These are phyloP conservation scores for Helleia helle DNA, from an alignment of 2,888 invertebrate species.

Conservation along the genomic window DNA sequence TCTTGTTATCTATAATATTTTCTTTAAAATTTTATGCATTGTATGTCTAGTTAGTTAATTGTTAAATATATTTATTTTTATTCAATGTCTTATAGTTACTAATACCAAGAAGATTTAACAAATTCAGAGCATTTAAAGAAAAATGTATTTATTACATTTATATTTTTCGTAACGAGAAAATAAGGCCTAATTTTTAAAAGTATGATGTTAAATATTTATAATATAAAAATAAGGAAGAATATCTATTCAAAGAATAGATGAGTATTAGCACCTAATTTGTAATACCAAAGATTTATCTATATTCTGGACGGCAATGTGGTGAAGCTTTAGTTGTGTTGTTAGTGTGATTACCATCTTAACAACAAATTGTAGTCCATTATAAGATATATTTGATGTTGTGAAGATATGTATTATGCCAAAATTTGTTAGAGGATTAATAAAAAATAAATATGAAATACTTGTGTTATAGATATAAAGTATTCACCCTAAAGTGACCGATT, in stretches of 20 bases:
- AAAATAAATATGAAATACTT: too few species aligned
- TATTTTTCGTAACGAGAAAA: not conserved
- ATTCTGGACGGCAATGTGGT: not conserved
- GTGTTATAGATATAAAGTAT: too few species aligned
- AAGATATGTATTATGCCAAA: not conserved
- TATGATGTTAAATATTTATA: not conserved
- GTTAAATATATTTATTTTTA: not conserved
- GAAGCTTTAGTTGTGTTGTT: not conserved
- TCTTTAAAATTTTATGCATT: too few species aligned
- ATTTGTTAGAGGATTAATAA: too few species aligned
- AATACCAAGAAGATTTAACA: too few species aligned
- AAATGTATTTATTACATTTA: not conserved
- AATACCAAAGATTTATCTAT: slow-evolving; percentile 6
- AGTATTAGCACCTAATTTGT: not conserved
- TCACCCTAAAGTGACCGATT: too few species aligned
- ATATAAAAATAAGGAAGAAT: not conserved
- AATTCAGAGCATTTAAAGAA: too few species aligned
- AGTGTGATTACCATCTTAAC: too few species aligned
- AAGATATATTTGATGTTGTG: slow-evolving; percentile 4
- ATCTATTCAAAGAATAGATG: not conserved
- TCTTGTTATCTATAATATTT: not conserved
- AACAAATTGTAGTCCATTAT: too few species aligned
- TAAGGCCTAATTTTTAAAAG: slow-evolving; percentile 2
- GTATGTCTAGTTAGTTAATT: too few species aligned
- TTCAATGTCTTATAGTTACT: not conserved